These are phyloP conservation scores for Hippocampus abdominalis DNA, from an alignment of 2,113 vertebrate genomes.

Conservation along the genomic window DNA sequence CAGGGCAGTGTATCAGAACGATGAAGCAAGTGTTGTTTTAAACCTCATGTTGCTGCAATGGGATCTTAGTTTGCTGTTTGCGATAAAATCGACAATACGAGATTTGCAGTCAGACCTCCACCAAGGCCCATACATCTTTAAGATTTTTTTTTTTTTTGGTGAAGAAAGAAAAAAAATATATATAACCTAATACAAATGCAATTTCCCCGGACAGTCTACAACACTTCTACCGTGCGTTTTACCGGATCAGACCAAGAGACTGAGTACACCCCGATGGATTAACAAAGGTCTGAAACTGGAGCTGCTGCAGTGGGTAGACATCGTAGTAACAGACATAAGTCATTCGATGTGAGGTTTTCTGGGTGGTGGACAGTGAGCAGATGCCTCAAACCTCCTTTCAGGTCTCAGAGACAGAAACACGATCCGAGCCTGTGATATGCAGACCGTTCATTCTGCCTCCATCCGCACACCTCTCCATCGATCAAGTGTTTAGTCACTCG, in stretches of 20 bases:
- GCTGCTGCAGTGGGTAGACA: constrained; percentile 25
- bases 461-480: constrained; percentile 53
- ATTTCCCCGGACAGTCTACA: constrained; percentile 12
- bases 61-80: neutral
- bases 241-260: constrained; percentile 28
- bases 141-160: no score
- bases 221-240: constrained; percentile 18
- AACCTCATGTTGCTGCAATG: constrained; percentile 10
- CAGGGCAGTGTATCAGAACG: constrained; percentile 3
- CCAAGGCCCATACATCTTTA: no score
- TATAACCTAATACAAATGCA: neutral
- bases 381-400: constrained; percentile 36
- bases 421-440: constrained; percentile 59
- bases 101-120: no score
- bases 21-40: constrained; percentile 19
- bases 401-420: constrained; percentile 52
- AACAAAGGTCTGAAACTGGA: constrained; percentile 34
- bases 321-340: constrained; percentile 34
- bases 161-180: neutral
- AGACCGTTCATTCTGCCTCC: constrained; percentile 54
- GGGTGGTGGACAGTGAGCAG: constrained; percentile 58
- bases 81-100: neutral
- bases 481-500: constrained; percentile 33
- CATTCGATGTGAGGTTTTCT: constrained; percentile 31
- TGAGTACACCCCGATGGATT: constrained; percentile 27